Evolutionary conservation across 1,140 invertebrate species (phyloP).

Genomic region (Magallana ariakensis): DNA sequence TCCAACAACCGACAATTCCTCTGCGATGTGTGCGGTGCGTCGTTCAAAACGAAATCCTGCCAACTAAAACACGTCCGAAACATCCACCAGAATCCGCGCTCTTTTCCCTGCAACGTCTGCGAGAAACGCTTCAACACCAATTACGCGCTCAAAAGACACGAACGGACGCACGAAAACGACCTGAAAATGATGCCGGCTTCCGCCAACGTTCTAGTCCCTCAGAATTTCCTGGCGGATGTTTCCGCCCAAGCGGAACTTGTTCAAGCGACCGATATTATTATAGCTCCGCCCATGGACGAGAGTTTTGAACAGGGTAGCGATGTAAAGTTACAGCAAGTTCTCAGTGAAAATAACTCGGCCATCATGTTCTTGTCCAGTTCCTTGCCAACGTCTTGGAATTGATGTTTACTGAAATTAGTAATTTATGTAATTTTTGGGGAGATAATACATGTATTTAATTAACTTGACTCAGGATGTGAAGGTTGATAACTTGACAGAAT

Average conservation of each 20-base stretch:
- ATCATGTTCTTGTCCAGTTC: conserved; percentile 53
- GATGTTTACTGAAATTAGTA: neutral
- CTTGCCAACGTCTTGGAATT: conserved; percentile 40
- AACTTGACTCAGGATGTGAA: no score
- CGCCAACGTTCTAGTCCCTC: neutral
- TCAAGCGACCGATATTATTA: conserved; percentile 54
- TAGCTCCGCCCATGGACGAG: conserved; percentile 28
- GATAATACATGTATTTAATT: no score
- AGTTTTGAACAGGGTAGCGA: conserved; percentile 45
- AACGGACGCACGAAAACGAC: conserved; percentile 73
- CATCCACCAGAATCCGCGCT: conserved; percentile 79
- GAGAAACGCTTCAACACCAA: conserved; percentile 80
- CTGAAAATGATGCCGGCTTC: neutral
- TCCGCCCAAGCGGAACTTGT: conserved; percentile 19
- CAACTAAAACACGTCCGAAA: conserved; percentile 80
- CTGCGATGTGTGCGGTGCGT: conserved; percentile 81
- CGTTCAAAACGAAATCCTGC: conserved; percentile 80
- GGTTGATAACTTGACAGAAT: no score
- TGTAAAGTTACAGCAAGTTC: conserved; percentile 45
- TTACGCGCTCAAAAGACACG: conserved; percentile 79
- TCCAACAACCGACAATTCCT: conserved; percentile 78
- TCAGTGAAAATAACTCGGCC: conserved; percentile 50
- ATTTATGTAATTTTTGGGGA: neutral
- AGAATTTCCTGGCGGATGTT: conserved; percentile 35
- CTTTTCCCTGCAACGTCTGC: conserved; percentile 77